These are phyloP conservation scores for Oxyscelio sp. DNA, from an alignment of 2,888 invertebrate species.

Conservation along the genomic window DNA sequence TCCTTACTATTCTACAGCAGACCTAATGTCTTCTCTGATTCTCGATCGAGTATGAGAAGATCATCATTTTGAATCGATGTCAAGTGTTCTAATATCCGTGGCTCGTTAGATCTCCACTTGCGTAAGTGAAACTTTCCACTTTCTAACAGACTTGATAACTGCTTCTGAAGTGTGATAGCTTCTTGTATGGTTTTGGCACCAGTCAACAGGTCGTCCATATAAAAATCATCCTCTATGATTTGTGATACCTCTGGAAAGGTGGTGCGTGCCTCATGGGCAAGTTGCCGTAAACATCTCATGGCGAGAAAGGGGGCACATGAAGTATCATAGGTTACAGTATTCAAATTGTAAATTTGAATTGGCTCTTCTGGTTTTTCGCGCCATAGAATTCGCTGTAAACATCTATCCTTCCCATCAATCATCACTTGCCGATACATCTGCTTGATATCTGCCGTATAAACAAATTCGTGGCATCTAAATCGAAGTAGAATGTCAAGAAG, in stretches of 20 bases:
- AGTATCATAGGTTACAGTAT: too few relatives aligned
- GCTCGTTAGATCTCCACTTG: slow-evolving; percentile 56
- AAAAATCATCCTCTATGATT: slow-evolving; percentile 70
- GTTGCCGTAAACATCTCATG: too few relatives aligned
- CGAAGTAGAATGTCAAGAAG: slow-evolving; percentile 31
- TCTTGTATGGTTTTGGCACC: background rate
- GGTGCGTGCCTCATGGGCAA: too few relatives aligned
- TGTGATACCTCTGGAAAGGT: slow-evolving; percentile 13
- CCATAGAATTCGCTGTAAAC: slow-evolving; percentile 17
- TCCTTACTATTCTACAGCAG: slow-evolving; percentile 57
- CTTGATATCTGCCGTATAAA: slow-evolving; percentile 50
- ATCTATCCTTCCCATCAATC: background rate
- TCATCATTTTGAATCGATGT: slow-evolving; percentile 9
- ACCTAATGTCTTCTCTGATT: slow-evolving; percentile 53
- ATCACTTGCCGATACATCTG: slow-evolving; percentile 15
- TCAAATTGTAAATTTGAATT: slow-evolving; percentile 15
- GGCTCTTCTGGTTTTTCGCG: background rate
- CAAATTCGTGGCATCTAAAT: slow-evolving; percentile 23
- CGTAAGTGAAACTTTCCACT: slow-evolving; percentile 38
- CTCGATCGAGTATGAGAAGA: slow-evolving; percentile 37
- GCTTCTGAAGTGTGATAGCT: slow-evolving; percentile 65
- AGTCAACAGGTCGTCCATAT: slow-evolving; percentile 67
- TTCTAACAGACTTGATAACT: slow-evolving; percentile 17
- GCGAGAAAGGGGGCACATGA: too few relatives aligned
- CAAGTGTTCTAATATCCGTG: background rate